phyloP scores from a whole-genome alignment of 37 sponge, comb jelly and placozoan genomes.

The Spongilla lacustris region DNA sequence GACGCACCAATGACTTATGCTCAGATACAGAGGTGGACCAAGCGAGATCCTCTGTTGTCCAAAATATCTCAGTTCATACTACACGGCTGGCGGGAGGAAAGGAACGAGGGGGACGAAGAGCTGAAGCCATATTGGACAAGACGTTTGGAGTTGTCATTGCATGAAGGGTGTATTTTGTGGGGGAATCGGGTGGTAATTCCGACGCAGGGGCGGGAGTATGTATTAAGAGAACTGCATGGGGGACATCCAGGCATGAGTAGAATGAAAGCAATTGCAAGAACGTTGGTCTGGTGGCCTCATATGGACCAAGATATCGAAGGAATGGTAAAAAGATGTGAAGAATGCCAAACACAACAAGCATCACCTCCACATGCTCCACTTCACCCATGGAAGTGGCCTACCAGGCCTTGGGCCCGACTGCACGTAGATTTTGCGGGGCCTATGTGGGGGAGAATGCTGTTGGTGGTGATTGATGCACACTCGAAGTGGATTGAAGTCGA shows the following conservation, averaged over 20 bases:
- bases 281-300: slow-evolving; percentile 13
- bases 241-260: slow-evolving; percentile 15
- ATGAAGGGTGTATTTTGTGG: slow-evolving; percentile 19
- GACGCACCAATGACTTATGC: no score
- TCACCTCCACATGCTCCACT: slow-evolving; percentile 10
- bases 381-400: slow-evolving; percentile 26
- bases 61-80: no score
- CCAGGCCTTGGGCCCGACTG: slow-evolving; percentile 7
- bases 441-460: neutral
- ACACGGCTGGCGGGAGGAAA: neutral
- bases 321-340: slow-evolving; percentile 9
- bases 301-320: slow-evolving; percentile 18
- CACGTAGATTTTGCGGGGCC: slow-evolving; percentile 25
- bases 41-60: no score
- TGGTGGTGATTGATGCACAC: no score
- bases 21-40: no score
- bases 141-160: slow-evolving; percentile 2
- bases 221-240: slow-evolving; percentile 24
- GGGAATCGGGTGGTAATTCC: slow-evolving; percentile 9
- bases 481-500: no score
- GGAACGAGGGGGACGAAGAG: neutral
- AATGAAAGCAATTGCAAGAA: slow-evolving; percentile 19
- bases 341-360: neutral
- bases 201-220: neutral
- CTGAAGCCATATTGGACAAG: slow-evolving; percentile 7